Base-by-base conservation (phyloP, 2,113 vertebrate genomes). In the Oreocharis arfaki region DNA sequence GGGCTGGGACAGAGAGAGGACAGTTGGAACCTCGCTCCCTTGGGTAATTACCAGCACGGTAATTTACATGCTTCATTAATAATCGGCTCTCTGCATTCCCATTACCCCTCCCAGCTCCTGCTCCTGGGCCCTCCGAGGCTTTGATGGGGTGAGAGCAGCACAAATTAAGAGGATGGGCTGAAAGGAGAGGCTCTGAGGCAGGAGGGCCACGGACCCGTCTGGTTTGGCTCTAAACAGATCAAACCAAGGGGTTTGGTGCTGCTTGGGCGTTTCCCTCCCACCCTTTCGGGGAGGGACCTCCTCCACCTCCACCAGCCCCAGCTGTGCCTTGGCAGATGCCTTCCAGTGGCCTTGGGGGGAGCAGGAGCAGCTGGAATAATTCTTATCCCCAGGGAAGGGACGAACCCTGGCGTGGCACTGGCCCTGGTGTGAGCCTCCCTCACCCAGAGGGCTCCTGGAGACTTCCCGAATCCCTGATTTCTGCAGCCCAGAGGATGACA, bases 1-100 rank as follows among this genome's bases (percentile, higher is more conserved):
- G 16, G 27, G 49, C 5, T 41, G 44, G 50, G 49, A 15, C 37
- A 63, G 13, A 44, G 63, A 84, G 47, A 59, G 53, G 32, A 33
- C 91, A 39, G 44, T 95, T 77, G 49, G 86, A 93, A 68, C 84
- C 50, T 52, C 8, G 4, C 27, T 80, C 89, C 89, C 70, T 14
- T 80, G 89, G 64, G 64, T 84, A 87, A 89, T 94, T 65, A 53
- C 20, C 32, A 60, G 60, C 9, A 46, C 35, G 77, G 20, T 91
- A 61, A 93, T 87, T 84, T 8, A 32, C 65, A 70, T 79, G 18
- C 39, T 42, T 91, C 37, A 15, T 84, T 89, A 89, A 28, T 42
- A 78, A 90, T 47, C 80, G 78, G 0, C 53, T 71, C 63, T 27
- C 44, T 82, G n/a, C 65, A 33, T 86, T 84, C 49, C 73, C 37